Base-by-base conservation (phyloP, 1,140 invertebrate genomes). In the Aphis craccivora region DNA sequence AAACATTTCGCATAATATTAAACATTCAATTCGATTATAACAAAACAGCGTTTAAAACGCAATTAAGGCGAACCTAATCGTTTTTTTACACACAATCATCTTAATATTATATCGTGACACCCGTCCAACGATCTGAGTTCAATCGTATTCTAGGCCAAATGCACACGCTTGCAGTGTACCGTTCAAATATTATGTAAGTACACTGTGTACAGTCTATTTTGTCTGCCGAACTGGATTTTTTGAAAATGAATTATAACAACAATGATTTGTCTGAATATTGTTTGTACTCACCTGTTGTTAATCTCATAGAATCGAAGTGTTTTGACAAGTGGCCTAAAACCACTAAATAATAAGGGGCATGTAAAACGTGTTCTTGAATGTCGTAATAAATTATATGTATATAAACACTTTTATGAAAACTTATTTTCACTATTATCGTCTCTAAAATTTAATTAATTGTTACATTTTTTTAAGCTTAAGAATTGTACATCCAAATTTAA, bases 41-140 rank as follows among this genome's bases (percentile, higher is more conserved):
- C 53, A n/a, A 60, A 90, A 90, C 88, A 60, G 11, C 88, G 88
- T 90, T 90, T 90, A 60, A 60, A 90, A 90, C 23, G 51, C 88
- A 90, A 90, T 90, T 23, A 55, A 90, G 53, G 4, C 53, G 37
- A 2, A 23, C 18, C 53, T 90, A 90, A 90, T 90, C 35, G 88
- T 60, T 60, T 60, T 55, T 87, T 48, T 8, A n/a, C 20, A 22
- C 14, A n/a, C 51, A n/a, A 51, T 48, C 7, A 22, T 43, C 25
- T 48, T 20, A 48, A 88, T 88, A 51, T 88, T 35, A 87, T 48
- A 18, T 87, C 30, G 23, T 23, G n/a, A 51, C 22, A 35, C 45
- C 60, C 60, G 60, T 67, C 60, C 14, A 30, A 23, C 84, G 45
- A 86, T 45, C 83, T 22, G 40, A 84, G 83, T 84, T 87, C 86